These are phyloP conservation scores for Trididemnum clinides DNA, from an alignment of 23 tunicate species.

Conservation along the genomic window DNA sequence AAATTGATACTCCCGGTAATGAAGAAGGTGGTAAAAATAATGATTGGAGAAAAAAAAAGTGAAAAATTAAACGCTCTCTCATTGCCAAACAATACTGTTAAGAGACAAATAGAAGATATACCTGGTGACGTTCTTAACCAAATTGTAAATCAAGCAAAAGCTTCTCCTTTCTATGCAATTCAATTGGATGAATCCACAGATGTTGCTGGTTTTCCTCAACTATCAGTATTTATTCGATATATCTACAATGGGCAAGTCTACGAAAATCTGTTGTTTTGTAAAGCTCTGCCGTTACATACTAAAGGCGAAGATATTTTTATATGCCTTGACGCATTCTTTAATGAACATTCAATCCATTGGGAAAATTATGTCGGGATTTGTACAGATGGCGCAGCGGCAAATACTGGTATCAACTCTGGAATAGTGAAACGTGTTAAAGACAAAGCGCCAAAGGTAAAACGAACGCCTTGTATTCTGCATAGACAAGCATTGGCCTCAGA, in stretches of 20 bases:
- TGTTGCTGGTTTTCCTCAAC: constrained; percentile 45
- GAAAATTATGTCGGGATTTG: constrained; percentile 40
- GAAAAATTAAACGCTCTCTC: constrained; percentile 43
- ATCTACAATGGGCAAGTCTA: constrained; percentile 16
- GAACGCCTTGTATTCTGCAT: constrained; percentile 60
- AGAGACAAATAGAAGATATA: constrained; percentile 35
- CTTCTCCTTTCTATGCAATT: constrained; percentile 47
- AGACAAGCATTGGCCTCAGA: constrained; percentile 45
- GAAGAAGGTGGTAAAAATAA: constrained; percentile 41
- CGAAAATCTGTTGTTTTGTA: constrained; percentile 37
- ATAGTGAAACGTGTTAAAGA: constrained; percentile 34
- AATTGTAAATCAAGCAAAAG: constrained; percentile 47
- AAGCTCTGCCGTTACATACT: constrained; percentile 38
- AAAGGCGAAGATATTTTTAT: constrained; percentile 53
- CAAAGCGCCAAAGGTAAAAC: constrained; percentile 15
- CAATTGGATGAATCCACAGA: constrained; percentile 58
- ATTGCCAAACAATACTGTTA: constrained; percentile 27
- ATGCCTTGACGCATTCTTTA: constrained; percentile 27
- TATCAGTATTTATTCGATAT: constrained; percentile 43
- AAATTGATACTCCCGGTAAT: constrained; percentile 25
- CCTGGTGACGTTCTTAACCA: constrained; percentile 50
- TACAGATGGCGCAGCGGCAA: constrained; percentile 55
- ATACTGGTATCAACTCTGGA: constrained; percentile 57
- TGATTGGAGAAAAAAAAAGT: constrained; percentile 49
- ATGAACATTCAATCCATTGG: constrained; percentile 19